Evolutionary conservation across 2,797 vertebrate genomes (phyloP).

Genomic region (Numenius phaeopus): DNA sequence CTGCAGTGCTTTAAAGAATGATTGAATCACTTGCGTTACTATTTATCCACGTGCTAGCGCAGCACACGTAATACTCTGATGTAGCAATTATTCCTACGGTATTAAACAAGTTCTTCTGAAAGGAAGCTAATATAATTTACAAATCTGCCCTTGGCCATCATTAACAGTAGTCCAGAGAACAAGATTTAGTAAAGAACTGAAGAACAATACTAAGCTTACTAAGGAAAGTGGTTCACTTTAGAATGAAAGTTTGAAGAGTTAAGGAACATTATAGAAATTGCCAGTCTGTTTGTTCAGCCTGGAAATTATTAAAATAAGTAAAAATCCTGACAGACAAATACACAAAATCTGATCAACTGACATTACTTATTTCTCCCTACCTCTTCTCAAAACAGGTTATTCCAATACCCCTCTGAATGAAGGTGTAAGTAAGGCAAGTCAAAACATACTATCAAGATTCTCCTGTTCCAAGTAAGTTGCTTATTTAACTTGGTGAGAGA

Average conservation of each 20-base stretch:
- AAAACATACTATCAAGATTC: background rate
- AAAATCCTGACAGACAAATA: background rate
- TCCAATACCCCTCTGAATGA: background rate
- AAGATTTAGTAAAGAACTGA: background rate
- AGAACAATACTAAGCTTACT: background rate
- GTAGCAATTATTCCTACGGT: background rate
- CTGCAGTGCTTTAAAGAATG: background rate
- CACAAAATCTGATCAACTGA: background rate
- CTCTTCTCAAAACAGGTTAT: background rate
- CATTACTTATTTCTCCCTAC: background rate
- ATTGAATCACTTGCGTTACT: background rate
- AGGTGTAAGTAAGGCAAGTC: background rate
- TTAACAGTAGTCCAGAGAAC: background rate
- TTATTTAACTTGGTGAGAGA: background rate
- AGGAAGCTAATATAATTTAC: background rate
- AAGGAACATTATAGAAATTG: background rate
- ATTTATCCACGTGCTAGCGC: accelerated
- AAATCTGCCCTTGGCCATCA: background rate
- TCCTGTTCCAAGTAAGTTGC: background rate
- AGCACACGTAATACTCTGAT: background rate
- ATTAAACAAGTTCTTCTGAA: background rate
- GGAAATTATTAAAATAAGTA: background rate
- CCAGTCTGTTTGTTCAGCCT: background rate
- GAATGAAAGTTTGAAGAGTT: background rate
- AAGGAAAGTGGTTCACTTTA: background rate